Evolutionary conservation across 2,888 invertebrate species (phyloP), one percentile per base, ranked within the genome.

Genomic region (Caenorhabditis uteleia): DNA sequence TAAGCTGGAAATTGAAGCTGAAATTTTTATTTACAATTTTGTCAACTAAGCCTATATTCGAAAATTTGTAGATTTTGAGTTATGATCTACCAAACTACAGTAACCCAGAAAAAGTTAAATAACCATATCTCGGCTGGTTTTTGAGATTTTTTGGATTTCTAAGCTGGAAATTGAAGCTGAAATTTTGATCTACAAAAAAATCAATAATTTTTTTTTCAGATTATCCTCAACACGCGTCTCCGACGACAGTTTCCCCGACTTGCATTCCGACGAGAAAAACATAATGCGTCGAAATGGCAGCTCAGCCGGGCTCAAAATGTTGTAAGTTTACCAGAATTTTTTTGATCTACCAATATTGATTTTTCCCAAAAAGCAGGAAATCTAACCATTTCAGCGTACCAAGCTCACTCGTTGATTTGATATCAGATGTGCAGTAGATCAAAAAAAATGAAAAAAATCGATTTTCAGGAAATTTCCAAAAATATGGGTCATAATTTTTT

Each of bases 191-290:
- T 33, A 33, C 34, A 40, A 40, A 50, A 23, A 21, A 43, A 42
- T n/a, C n/a, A 33, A 14, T 6, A 10, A 5, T 42, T 23, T 33
- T 55, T n/a, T n/a, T n/a, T 62, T 21, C 50, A 61, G 68, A 50
- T 20, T 43, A 14, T 71, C 68, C 4, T 46, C 54, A 6, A 66
- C 73, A 14, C 57, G 78, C 5, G 58, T 77, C 27, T 76, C 75
- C 18, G 76, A 78, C 18, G 78, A 79, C 54, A 70, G 68, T 51
- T 54, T 78, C 7, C 77, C 78, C n/a, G 81, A 81, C 55, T 64
- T 81, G 7, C 81, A 81, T 39, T 79, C 81, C 16, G 81, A 81
- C 55, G 81, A 81, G 59, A 81, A 81, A 68, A 81, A 81, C 56
- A 75, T 75, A 23, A 64, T 77, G 64, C 74, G 78, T 10, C 50